Base-by-base conservation (phyloP, 2,797 vertebrate species). In the Gambelia wislizenii region DNA sequence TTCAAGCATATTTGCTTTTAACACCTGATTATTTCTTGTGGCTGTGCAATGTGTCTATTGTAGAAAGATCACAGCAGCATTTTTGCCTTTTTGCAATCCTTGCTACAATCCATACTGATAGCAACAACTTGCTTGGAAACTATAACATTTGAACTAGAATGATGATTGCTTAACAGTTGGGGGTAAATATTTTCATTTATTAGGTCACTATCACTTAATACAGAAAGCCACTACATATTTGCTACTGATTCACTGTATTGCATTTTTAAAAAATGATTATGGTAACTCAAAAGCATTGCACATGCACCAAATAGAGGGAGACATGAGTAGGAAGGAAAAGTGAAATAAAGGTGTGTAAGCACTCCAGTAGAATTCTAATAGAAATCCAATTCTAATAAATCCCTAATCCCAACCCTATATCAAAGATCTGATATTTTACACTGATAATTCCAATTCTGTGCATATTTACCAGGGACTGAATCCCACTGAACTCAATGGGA, bases 101-200 rank as follows among this genome's bases (percentile, higher is more conserved):
- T 86, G 81, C 86, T 84, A 85, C 89, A 95, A 93, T 85, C 85
- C 80, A 52, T 72, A 87, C 0, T 27, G 86, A 89, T 27, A 3
- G 90, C 94, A 91, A 49, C n/a, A 10, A 94, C 88, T 52, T 1
- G 70, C 75, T 85, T 87, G 59, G 93, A 95, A 94, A 91, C 89
- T 94, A 95, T 88, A 94, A 93, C 94, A 94, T 94, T 94, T 93
- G 89, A 84, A 92, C 86, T 93, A 92, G 87, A 70, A 64, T 85
- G 88, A 85, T 95, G 93, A 92, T 87, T 94, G 91, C 83, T 79
- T 59, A 87, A 89, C 84, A 87, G 93, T 93, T 91, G 84, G 90
- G 72, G 80, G 69, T 91, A 94, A 89, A 93, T 87, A 92, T 94
- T 91, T 94, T 93, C 82, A 87, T 93, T 94, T 94, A 94, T 93